phyloP scores from a whole-genome alignment of 2,113 vertebrate genomes.

The Neoarius graeffei region DNA sequence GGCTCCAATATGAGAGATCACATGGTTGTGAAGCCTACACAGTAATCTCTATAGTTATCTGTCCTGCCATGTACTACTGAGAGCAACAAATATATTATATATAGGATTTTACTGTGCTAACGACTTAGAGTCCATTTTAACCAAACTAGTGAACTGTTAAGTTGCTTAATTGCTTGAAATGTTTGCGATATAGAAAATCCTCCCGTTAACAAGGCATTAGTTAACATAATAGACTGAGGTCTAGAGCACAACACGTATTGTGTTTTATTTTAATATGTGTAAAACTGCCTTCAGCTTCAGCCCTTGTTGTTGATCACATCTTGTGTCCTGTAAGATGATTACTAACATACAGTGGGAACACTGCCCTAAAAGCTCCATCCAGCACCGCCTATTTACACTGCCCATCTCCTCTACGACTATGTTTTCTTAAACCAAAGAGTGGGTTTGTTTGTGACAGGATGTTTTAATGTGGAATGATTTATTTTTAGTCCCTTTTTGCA shows the following conservation, averaged over 20 bases:
- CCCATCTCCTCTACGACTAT: constrained; percentile 38
- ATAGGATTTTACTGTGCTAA: constrained; percentile 35
- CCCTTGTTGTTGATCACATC: constrained; percentile 30
- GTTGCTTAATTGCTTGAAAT: constrained; percentile 25
- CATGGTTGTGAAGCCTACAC: constrained; percentile 25
- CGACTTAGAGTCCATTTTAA: constrained; percentile 6
- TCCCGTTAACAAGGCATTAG: not conserved
- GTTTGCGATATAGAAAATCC: not conserved
- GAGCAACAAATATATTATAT: not conserved
- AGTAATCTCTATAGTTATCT: constrained; percentile 46
- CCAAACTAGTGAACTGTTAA: constrained; percentile 30
- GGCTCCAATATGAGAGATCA: not conserved
- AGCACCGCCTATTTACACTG: constrained; percentile 11
- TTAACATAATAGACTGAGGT: not conserved
- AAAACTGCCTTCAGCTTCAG: constrained; percentile 61
- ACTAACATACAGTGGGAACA: constrained; percentile 34
- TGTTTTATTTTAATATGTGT: constrained; percentile 51
- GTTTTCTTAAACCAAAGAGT: constrained; percentile 73
- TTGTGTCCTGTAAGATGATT: constrained; percentile 41
- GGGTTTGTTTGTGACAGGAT: constrained; percentile 54
- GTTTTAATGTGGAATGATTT: not conserved
- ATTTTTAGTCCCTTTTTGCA: not conserved
- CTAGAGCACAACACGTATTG: constrained; percentile 57
- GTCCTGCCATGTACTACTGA: constrained; percentile 53
- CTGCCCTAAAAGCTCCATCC: constrained; percentile 37